phyloP scores from a whole-genome alignment of 2,888 invertebrate species.

The Drosophila sordidapex region DNA sequence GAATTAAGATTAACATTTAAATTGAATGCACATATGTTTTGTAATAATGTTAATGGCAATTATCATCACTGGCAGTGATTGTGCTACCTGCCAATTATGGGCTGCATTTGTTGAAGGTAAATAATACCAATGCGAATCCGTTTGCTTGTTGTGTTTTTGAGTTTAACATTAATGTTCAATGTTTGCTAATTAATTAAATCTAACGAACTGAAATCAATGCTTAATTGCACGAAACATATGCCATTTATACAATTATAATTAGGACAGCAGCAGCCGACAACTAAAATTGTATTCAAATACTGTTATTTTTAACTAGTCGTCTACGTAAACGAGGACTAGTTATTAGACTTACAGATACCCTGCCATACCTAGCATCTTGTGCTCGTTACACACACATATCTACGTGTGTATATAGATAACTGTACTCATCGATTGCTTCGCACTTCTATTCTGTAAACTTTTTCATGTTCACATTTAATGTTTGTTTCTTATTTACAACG shows the following conservation, averaged over 20 bases:
- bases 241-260: constrained; percentile 76
- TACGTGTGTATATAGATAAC: constrained; percentile 16
- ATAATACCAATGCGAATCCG: not conserved
- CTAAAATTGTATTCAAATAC: constrained; percentile 52
- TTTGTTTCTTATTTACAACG: constrained; percentile 67
- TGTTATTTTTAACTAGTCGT: not conserved
- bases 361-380: not conserved
- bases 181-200: constrained; percentile 28
- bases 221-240: constrained; percentile 63
- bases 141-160: not conserved
- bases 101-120: not conserved
- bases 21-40: not conserved
- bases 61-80: not conserved
- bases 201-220: constrained; percentile 61
- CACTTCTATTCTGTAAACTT: constrained; percentile 31
- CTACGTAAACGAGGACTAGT: not conserved
- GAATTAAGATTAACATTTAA: not conserved
- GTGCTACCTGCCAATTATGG: not conserved
- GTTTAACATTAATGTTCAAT: not conserved
- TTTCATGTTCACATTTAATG: constrained; percentile 43
- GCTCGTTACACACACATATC: constrained; percentile 16
- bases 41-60: not conserved
- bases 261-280: constrained; percentile 46
- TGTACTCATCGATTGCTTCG: constrained; percentile 39
- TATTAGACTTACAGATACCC: not conserved